Evolutionary conservation across 1,140 invertebrate species (phyloP).

Genomic region (Colletes latitarsis): DNA sequence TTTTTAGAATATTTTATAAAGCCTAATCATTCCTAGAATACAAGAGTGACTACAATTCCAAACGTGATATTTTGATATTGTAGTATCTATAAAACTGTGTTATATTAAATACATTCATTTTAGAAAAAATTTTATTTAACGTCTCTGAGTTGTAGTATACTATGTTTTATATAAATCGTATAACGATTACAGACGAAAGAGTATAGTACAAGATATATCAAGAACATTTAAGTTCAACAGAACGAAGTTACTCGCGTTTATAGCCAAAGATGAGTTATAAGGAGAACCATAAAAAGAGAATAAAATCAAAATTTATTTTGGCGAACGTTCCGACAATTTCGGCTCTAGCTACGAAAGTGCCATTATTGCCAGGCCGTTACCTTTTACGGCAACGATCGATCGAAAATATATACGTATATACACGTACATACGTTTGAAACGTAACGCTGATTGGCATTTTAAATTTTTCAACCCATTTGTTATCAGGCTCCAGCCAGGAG

Average conservation of each 20-base stretch:
- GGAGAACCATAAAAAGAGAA: not conserved
- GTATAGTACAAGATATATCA: no score
- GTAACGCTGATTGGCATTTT: slow-evolving; percentile 76
- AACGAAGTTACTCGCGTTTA: not conserved
- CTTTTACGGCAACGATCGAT: slow-evolving; percentile 73
- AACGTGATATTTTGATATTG: no score
- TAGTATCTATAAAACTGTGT: no score
- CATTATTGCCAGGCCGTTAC: slow-evolving; percentile 75
- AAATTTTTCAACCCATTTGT: slow-evolving; percentile 76
- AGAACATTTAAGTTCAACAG: slow-evolving; percentile 4
- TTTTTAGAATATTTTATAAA: no score
- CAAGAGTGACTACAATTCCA: no score
- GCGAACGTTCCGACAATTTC: slow-evolving; percentile 58
- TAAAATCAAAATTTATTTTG: slow-evolving; percentile 16
- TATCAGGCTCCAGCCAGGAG: not conserved
- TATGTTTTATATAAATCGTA: no score
- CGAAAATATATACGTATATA: slow-evolving; percentile 36
- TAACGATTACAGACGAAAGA: no score
- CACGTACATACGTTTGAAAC: slow-evolving; percentile 66
- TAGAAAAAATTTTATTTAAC: no score
- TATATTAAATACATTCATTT: no score
- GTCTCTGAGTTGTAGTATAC: no score
- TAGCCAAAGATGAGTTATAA: not conserved
- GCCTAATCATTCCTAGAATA: no score
- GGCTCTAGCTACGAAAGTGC: slow-evolving; percentile 48